phyloP scores from a whole-genome alignment of 2,888 invertebrate species.

The Ormyrus nitidulus region DNA sequence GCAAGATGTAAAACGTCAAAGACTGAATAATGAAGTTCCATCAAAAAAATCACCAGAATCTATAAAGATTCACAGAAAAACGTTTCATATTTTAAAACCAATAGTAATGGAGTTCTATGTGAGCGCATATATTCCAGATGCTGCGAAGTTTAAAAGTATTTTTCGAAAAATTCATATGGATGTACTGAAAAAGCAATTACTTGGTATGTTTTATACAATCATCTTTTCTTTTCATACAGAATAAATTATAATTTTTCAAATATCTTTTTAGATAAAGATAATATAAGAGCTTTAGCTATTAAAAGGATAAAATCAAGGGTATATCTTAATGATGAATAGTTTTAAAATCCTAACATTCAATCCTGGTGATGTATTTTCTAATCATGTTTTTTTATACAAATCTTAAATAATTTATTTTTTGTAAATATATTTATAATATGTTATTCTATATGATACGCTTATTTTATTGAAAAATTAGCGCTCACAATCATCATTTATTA shows the following conservation, averaged over 20 bases:
- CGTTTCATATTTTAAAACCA: slow-evolving; percentile 63
- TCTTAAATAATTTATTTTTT: neutral
- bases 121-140: slow-evolving; percentile 67
- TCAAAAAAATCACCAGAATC: slow-evolving; percentile 38
- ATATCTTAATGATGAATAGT: slow-evolving; percentile 40
- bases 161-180: slow-evolving; percentile 66
- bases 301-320: slow-evolving; percentile 53
- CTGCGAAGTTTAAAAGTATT: slow-evolving; percentile 64
- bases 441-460: neutral
- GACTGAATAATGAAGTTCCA: slow-evolving; percentile 19
- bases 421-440: slow-evolving; percentile 40
- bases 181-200: slow-evolving; percentile 62
- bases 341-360: neutral
- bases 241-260: slow-evolving; percentile 14
- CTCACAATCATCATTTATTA: too few relatives aligned
- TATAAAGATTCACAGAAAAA: slow-evolving; percentile 54
- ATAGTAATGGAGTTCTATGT: slow-evolving; percentile 68
- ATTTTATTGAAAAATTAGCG: too few relatives aligned
- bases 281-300: slow-evolving; percentile 48
- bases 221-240: slow-evolving; percentile 16
- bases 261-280: slow-evolving; percentile 78
- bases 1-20: slow-evolving; percentile 62
- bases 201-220: slow-evolving; percentile 60
- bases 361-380: neutral
- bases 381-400: neutral